Conservation (phyloP, 1,140 invertebrate species). For the Bombus ignitus region DNA sequence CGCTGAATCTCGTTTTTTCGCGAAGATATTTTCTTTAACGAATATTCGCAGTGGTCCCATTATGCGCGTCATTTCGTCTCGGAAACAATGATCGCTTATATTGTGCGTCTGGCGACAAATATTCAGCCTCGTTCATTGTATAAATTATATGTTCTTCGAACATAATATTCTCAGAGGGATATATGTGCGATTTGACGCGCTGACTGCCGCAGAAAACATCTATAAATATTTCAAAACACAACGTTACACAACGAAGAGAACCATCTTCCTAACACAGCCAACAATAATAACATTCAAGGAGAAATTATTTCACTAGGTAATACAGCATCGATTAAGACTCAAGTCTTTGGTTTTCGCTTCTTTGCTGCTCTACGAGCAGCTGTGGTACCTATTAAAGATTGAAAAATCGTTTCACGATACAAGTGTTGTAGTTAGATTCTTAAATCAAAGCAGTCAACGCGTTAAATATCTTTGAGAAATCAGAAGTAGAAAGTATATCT, state of each 20-base stretch:
- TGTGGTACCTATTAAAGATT: background rate
- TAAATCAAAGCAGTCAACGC: conserved; percentile 37
- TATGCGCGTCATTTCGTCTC: conserved; percentile 28
- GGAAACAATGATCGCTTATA: conserved; percentile 38
- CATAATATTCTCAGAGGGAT: background rate
- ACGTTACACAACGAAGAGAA: conserved; percentile 24
- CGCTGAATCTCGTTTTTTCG: conserved; percentile 22
- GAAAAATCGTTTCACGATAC: background rate
- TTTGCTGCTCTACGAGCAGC: background rate
- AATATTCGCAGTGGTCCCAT: conserved; percentile 51
- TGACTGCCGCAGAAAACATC: conserved; percentile 36
- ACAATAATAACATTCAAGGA: conserved; percentile 29
- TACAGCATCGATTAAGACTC: conserved; percentile 7
- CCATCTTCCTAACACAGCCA: conserved; percentile 24
- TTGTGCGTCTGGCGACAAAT: conserved; percentile 43
- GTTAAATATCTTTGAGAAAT: background rate
- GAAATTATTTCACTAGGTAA: conserved; percentile 31
- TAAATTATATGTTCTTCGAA: background rate
- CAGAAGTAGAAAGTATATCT: background rate
- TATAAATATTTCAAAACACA: conserved; percentile 51
- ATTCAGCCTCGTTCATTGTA: conserved; percentile 24
- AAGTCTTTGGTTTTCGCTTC: background rate
- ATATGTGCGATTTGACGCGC: conserved; percentile 9
- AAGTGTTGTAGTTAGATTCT: background rate
- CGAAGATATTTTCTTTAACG: background rate